Conservation (phyloP, 1,140 invertebrate genomes). For the Ips typographus region DNA sequence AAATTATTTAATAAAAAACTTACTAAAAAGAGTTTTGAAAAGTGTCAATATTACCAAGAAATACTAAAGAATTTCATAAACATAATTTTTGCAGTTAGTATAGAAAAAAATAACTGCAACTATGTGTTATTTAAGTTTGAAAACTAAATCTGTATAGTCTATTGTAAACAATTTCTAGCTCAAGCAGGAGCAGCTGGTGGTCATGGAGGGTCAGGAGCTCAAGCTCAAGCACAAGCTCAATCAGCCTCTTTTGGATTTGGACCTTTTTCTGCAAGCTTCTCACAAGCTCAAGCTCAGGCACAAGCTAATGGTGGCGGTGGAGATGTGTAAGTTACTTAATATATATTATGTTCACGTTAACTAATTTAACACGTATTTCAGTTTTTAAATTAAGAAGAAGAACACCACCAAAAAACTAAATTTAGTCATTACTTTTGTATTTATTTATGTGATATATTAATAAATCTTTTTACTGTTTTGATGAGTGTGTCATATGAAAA, state of each 20-base stretch:
- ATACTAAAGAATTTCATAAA: no score
- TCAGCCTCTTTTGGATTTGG: constrained; percentile 21
- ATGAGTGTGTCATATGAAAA: no score
- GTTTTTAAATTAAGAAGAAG: neutral
- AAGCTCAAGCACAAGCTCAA: constrained; percentile 17
- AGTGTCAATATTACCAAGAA: no score
- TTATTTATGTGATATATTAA: no score
- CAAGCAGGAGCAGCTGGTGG: constrained; percentile 10
- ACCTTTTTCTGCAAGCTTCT: constrained; percentile 13
- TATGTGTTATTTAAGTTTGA: no score
- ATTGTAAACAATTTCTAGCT: constrained; percentile 2
- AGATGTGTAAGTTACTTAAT: neutral
- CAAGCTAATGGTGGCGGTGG: constrained; percentile 4
- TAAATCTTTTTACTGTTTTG: no score
- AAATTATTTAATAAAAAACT: neutral
- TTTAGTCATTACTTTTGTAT: no score
- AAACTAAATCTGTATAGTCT: no score
- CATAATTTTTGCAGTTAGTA: no score
- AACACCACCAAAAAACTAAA: no score
- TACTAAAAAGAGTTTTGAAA: no score
- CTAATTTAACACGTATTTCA: neutral
- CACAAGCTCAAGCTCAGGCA: constrained; percentile 11
- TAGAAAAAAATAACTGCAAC: no score
- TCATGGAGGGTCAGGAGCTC: constrained; percentile 9
- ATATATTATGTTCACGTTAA: neutral